Conservation (phyloP, 2,797 vertebrate genomes). For the Melanotaenia pygmaea region DNA sequence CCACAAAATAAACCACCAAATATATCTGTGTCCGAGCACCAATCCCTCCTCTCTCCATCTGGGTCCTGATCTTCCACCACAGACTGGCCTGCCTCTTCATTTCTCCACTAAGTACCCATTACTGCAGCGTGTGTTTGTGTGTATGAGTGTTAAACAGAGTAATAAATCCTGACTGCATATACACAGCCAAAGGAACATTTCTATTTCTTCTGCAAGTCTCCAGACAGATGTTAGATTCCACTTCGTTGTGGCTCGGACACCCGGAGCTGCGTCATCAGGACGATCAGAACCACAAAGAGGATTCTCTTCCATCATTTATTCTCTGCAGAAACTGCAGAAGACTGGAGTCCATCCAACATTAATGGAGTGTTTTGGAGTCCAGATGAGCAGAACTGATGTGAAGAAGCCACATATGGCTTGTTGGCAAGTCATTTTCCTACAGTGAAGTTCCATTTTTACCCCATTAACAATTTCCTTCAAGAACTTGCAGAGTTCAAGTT, state of each 20-base stretch:
- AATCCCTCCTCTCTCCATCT: constrained; percentile 24
- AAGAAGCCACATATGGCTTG: constrained; percentile 7
- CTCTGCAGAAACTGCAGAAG: constrained; percentile 26
- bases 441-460: background rate
- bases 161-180: constrained; percentile 68
- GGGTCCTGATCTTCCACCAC: constrained; percentile 45
- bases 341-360: background rate
- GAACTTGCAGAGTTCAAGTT: no score
- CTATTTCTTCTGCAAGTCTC: constrained; percentile 50
- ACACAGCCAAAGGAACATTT: constrained; percentile 57
- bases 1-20: constrained; percentile 51
- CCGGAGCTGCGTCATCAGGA: constrained; percentile 29
- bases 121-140: constrained; percentile 20
- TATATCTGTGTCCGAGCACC: constrained; percentile 29
- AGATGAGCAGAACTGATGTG: constrained; percentile 13
- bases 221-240: constrained; percentile 69
- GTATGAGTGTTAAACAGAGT: constrained; percentile 24
- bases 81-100: constrained; percentile 43
- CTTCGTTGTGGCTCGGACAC: constrained; percentile 36
- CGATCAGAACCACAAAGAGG: constrained; percentile 41
- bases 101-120: constrained; percentile 31
- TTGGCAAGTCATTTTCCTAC: constrained; percentile 22
- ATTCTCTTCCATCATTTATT: background rate
- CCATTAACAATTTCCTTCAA: no score
- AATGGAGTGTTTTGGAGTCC: constrained; percentile 2